Conservation (phyloP, 2,113 vertebrate genomes). For the Thunnus maccoyii region DNA sequence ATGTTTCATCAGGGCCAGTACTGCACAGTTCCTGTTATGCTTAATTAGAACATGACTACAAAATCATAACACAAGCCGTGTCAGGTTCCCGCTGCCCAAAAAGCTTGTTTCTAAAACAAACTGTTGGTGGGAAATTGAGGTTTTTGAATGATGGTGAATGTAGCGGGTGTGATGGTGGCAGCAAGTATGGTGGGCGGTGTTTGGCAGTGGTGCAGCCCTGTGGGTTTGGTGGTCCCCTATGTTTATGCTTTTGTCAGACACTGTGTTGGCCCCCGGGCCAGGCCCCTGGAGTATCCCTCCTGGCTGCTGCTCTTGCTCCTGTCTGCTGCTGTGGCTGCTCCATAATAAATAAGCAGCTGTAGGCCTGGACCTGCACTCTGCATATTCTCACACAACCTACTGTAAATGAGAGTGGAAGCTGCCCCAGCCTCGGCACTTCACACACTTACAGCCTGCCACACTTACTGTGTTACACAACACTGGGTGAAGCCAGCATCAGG, state of each 20-base stretch:
- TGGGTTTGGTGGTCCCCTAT: conserved; percentile 68
- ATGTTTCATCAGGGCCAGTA: conserved; percentile 56
- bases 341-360: conserved; percentile 82
- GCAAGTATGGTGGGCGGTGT: conserved; percentile 42
- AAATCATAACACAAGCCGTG: conserved; percentile 73
- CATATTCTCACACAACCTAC: conserved; percentile 68
- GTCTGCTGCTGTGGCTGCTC: conserved; percentile 67
- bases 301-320: conserved; percentile 60
- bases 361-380: conserved; percentile 58
- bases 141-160: conserved; percentile 52
- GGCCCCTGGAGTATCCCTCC: conserved; percentile 57
- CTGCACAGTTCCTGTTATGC: conserved; percentile 67
- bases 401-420: conserved; percentile 73
- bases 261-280: conserved; percentile 72
- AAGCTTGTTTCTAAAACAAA: conserved; percentile 71
- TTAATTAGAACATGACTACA: conserved; percentile 74
- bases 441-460: conserved; percentile 44
- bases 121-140: conserved; percentile 47
- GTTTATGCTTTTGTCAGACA: conserved; percentile 82
- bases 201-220: conserved; percentile 59
- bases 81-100: conserved; percentile 63
- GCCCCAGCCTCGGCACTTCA: conserved; percentile 20
- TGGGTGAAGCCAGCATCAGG: conserved; percentile 1
- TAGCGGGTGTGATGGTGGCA: conserved; percentile 36
- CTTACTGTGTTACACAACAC: conserved; percentile 65